Evolutionary conservation across 2,888 invertebrate genomes (phyloP).

Genomic region (Eupithecia inturbata): DNA sequence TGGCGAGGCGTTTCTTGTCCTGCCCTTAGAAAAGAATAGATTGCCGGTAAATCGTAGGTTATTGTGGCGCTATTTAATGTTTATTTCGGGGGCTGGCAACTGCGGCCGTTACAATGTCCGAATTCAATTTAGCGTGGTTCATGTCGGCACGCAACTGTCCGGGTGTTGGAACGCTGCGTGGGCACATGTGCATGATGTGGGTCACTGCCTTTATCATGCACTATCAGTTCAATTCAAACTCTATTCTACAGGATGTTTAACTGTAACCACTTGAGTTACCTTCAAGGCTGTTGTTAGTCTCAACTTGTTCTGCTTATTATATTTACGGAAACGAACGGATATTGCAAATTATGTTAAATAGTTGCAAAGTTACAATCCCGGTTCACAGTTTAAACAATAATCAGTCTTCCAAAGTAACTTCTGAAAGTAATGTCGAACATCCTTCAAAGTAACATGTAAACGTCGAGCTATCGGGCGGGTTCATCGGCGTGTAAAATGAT

Average conservation of each 20-base stretch:
- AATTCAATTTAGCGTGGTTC: constrained; percentile 75
- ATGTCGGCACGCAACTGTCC: constrained; percentile 76
- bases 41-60: constrained; percentile 81
- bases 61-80: constrained; percentile 80
- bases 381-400: constrained; percentile 25
- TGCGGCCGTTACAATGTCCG: constrained; percentile 66
- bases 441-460: constrained; percentile 51
- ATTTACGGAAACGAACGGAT: constrained; percentile 28
- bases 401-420: constrained; percentile 36
- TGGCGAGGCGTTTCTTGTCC: constrained; percentile 78
- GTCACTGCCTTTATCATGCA: constrained; percentile 69
- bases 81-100: constrained; percentile 70
- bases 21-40: constrained; percentile 78
- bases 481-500: constrained; percentile 73
- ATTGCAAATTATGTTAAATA: constrained; percentile 31
- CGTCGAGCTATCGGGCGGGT: constrained; percentile 57
- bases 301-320: constrained; percentile 33
- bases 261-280: constrained; percentile 50
- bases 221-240: constrained; percentile 50
- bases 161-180: constrained; percentile 65
- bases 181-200: constrained; percentile 70
- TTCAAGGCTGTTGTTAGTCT: constrained; percentile 39
- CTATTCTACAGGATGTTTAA: constrained; percentile 54
- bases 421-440: constrained; percentile 54
- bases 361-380: constrained; percentile 18